Percentiles rank a stretch among this genome's conserved stretches.
These are phyloP conservation scores for Gymnosoma rotundatum DNA, from an alignment of 2,888 invertebrate genomes.

Conservation along the genomic window DNA sequence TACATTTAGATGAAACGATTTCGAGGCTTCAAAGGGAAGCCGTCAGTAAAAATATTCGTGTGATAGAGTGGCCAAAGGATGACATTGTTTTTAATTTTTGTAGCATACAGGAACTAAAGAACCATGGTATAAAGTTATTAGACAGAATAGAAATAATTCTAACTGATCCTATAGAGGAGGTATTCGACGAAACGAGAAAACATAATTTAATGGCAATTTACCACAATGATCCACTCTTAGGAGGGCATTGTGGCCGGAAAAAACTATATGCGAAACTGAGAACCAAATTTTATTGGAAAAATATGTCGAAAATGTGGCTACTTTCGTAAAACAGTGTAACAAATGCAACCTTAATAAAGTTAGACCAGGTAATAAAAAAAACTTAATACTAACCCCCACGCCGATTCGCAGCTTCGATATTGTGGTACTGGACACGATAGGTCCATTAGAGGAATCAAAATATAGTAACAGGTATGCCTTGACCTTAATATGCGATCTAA, in stretches of 20 bases:
- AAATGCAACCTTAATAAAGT: constrained; percentile 61
- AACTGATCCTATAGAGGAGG: constrained; percentile 14
- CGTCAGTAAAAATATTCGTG: constrained; percentile 5
- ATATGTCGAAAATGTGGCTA: constrained; percentile 36
- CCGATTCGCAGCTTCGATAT: constrained; percentile 52
- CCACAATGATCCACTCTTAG: constrained; percentile 46
- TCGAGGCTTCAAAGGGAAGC: constrained; percentile 1
- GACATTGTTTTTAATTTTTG: constrained; percentile 21
- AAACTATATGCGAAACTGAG: constrained; percentile 28
- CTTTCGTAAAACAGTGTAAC: constrained; percentile 28
- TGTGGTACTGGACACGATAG: constrained; percentile 61
- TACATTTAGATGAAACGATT: constrained; percentile 34
- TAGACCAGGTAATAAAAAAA: constrained; percentile 42
- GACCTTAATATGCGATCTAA: background rate
- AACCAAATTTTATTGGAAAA: constrained; percentile 47
- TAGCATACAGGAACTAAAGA: background rate
- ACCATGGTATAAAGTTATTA: constrained; percentile 16
- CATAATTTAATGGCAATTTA: constrained; percentile 5
- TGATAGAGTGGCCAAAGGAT: constrained; percentile 31
- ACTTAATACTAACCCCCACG: constrained; percentile 55
- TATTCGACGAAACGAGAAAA: constrained; percentile 2
- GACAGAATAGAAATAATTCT: constrained; percentile 25
- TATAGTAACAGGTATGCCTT: background rate
- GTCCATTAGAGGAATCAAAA: constrained; percentile 60
- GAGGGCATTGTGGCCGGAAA: constrained; percentile 13